Percentiles rank a stretch among this genome's conserved stretches.
Conservation (phyloP, 2,888 invertebrate genomes). For the Diaprepes abbreviatus region DNA sequence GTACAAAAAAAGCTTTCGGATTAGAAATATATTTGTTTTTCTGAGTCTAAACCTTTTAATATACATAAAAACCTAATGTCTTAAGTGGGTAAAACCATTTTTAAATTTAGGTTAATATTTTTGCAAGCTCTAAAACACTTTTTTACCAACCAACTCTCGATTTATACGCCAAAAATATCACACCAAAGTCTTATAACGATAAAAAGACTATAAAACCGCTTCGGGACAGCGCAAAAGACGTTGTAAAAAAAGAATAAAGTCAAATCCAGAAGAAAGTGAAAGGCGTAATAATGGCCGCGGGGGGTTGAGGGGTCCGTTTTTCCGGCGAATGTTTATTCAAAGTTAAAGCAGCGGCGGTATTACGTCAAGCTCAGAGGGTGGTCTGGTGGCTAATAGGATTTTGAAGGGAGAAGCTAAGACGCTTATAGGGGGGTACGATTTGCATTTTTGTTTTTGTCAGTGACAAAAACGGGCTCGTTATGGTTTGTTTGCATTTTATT, state of each 20-base stretch:
- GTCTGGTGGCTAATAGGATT: conserved; percentile 43
- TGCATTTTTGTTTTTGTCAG: conserved; percentile 40
- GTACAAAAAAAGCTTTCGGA: too few relatives aligned
- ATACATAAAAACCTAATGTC: conserved; percentile 2
- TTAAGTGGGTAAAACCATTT: conserved; percentile 33
- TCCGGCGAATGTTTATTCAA: conserved; percentile 40
- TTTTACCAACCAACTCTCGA: conserved; percentile 25
- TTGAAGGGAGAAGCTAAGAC: conserved; percentile 36
- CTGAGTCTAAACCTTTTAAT: background rate
- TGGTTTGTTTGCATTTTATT: conserved; percentile 11
- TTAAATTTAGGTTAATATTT: conserved; percentile 34
- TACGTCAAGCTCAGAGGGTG: conserved; percentile 36
- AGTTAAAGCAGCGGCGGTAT: conserved; percentile 32
- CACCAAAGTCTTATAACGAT: conserved; percentile 45
- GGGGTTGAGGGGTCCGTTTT: conserved; percentile 22
- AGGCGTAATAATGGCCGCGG: conserved; percentile 47
- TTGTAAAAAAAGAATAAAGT: conserved; percentile 57
- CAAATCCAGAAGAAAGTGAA: conserved; percentile 53
- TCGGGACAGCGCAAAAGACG: conserved; percentile 55
- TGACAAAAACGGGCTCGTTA: conserved; percentile 35
- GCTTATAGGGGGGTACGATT: conserved; percentile 34
- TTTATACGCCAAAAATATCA: conserved; percentile 36
- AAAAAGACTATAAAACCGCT: conserved; percentile 54
- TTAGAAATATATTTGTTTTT: too few relatives aligned
- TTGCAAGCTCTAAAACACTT: conserved; percentile 36